phyloP scores from a whole-genome alignment of 2,888 invertebrate species.

The Aphodius sticticus region DNA sequence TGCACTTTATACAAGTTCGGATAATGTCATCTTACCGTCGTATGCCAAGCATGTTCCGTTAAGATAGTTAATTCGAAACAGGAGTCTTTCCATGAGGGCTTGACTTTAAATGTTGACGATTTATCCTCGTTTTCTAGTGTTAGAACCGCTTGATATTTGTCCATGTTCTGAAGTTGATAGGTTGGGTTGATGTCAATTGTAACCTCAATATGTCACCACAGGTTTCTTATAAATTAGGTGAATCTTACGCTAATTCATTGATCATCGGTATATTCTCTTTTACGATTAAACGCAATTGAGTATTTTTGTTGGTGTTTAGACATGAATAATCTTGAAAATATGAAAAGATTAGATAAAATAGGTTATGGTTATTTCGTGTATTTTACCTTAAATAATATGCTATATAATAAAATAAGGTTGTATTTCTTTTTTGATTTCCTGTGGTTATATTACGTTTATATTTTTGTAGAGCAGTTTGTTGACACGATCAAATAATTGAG shows the following conservation, averaged over 20 bases:
- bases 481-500: too few relatives aligned
- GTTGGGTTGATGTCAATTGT: background rate
- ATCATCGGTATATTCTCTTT: too few relatives aligned
- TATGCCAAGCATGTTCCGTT: slow-evolving; percentile 36
- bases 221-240: background rate
- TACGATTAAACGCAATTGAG: too few relatives aligned
- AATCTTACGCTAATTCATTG: background rate
- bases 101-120: slow-evolving; percentile 34
- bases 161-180: slow-evolving; percentile 10
- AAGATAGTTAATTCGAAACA: slow-evolving; percentile 38
- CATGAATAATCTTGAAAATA: too few relatives aligned
- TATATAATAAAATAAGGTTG: too few relatives aligned
- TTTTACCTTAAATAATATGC: too few relatives aligned
- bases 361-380: too few relatives aligned
- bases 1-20: slow-evolving; percentile 1
- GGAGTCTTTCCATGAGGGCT: slow-evolving; percentile 38
- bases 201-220: background rate
- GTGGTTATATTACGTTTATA: too few relatives aligned
- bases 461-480: too few relatives aligned
- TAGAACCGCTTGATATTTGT: slow-evolving; percentile 19
- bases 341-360: too few relatives aligned
- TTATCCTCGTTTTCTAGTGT: slow-evolving; percentile 35
- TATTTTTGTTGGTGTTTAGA: too few relatives aligned
- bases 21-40: slow-evolving; percentile 35
- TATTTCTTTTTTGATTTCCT: too few relatives aligned